Base-by-base conservation (phyloP, 1,140 invertebrate genomes). In the Trissolcus basalis region DNA sequence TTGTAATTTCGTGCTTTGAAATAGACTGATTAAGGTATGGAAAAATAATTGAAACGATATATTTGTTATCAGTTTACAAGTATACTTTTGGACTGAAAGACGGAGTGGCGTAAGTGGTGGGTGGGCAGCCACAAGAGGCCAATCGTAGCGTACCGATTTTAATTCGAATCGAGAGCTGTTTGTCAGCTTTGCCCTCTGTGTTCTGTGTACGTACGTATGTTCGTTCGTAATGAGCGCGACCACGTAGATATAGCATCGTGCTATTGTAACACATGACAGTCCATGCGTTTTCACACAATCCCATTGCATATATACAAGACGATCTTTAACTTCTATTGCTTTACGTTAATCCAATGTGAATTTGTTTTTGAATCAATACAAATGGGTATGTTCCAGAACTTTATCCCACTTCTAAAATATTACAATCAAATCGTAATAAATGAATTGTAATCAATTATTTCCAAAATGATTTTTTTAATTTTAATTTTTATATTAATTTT, bases 81-180 rank as follows among this genome's bases (percentile, higher is more conserved):
- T n/a, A n/a, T 35, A 60, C 36, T 48, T 49, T 6, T 27, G 19
- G n/a, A 1, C 6, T 35, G 55, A 72, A 72, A 64, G 69, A 73
- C 55, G 51, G 55, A 11, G 35, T 47, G 43, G 35, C 44, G 44
- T 36, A 55, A 72, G 60, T 60, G 14, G 55, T 59, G 48, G 47
- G 69, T 43, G 69, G 69, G 32, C 55, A 73, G 61, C 70, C 63
- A 56, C 70, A 67, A 16, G 70, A 73, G 61, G 54, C 51, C 68
- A 67, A 71, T 71, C 61, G 61, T 48, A 54, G 48, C 74, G 61
- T 63, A 53, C 64, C 59, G 61, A 65, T 77, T 79, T 82, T 82
- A 84, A 84, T 81, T 82, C 77, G 82, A 79, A 80, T 79, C 73
- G 75, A 78, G 72, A 77, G 75, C 80, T 82, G 80, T 85, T 85